Evolutionary conservation across 2,797 vertebrate species (phyloP).

Genomic region (Micrastur ruficollis): DNA sequence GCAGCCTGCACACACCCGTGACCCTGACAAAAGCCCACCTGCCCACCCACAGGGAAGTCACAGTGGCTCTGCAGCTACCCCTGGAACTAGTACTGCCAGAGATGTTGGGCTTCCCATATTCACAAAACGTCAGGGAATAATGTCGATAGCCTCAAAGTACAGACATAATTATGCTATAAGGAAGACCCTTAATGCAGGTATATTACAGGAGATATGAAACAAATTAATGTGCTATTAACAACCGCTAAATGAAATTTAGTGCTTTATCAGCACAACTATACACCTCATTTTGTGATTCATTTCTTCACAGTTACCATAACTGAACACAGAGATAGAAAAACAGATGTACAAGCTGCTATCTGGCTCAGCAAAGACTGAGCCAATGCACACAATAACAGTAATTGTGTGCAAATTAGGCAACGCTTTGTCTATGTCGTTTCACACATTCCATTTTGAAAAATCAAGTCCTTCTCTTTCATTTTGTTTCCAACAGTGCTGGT

Average conservation of each 20-base stretch:
- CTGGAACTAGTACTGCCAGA: neutral
- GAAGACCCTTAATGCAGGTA: neutral
- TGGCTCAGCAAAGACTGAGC: neutral
- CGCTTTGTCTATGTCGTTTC: rapidly evolving
- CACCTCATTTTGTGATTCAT: neutral
- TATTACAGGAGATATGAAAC: neutral
- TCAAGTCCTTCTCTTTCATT: constrained; percentile 5
- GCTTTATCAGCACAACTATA: neutral
- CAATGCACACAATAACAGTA: neutral
- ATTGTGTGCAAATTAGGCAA: constrained; percentile 42
- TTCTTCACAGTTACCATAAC: neutral
- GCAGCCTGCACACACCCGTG: rapidly evolving
- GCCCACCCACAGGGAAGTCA: neutral
- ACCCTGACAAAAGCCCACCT: neutral
- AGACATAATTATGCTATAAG: neutral
- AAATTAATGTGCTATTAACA: neutral
- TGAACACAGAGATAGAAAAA: neutral
- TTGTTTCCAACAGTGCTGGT: neutral
- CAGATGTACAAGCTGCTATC: neutral
- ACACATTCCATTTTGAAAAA: neutral
- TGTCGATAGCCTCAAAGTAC: neutral
- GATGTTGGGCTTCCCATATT: neutral
- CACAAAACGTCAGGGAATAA: neutral
- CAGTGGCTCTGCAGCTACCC: neutral
- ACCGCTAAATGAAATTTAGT: neutral